These are phyloP conservation scores for Eupithecia subfuscata DNA, from an alignment of 2,888 invertebrate species.

Conservation along the genomic window DNA sequence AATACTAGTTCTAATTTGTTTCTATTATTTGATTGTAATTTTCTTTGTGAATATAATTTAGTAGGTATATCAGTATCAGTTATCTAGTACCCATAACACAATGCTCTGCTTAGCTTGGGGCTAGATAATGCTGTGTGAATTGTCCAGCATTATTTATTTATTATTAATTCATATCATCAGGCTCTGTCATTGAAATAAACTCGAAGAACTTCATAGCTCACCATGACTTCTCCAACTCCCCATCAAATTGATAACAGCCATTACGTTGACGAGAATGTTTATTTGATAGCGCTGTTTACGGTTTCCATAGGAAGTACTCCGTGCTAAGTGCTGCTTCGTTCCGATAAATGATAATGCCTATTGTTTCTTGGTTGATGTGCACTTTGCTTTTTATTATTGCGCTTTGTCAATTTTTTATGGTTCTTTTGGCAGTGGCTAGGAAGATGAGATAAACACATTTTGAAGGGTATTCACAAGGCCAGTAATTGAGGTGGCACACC, in stretches of 20 bases:
- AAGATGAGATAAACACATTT: not conserved
- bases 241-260: conserved; percentile 11
- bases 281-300: conserved; percentile 8
- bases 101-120: no score
- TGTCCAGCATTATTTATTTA: no score
- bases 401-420: not conserved
- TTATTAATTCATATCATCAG: not conserved
- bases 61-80: no score
- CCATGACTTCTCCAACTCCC: not conserved
- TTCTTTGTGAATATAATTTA: no score
- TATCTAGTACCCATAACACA: no score
- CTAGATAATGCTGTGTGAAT: no score
- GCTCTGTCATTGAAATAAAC: not conserved
- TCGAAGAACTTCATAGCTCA: not conserved
- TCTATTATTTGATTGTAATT: no score
- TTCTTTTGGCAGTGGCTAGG: not conserved
- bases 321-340: conserved; percentile 6
- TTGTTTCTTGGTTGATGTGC: conserved; percentile 6
- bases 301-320: not conserved
- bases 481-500: no score
- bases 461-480: not conserved
- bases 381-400: conserved; percentile 4
- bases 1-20: no score
- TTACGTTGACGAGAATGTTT: conserved; percentile 8
- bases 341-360: conserved; percentile 8